phyloP scores from a whole-genome alignment of 2,888 invertebrate genomes.

The Andrena camellia region DNA sequence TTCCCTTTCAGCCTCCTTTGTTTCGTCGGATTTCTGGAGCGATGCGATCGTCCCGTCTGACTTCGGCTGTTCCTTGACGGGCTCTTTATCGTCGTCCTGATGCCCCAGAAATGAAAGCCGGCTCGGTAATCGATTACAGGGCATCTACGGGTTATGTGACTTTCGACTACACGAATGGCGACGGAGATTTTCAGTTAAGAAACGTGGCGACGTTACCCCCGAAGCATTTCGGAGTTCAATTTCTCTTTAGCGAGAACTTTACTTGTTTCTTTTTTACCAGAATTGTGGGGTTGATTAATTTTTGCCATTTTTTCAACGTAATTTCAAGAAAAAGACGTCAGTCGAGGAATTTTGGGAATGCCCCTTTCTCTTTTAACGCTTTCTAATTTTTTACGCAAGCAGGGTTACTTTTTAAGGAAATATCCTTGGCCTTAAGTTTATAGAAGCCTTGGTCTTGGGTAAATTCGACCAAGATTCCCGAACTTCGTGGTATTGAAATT shows the following conservation, averaged over 20 bases:
- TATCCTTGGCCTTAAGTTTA: too few relatives aligned
- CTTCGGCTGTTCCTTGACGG: conserved; percentile 44
- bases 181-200: conserved; percentile 29
- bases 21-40: conserved; percentile 66
- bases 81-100: conserved; percentile 65
- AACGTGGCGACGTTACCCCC: neutral
- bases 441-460: too few relatives aligned
- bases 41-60: conserved; percentile 14
- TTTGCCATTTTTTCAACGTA: too few relatives aligned
- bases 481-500: neutral
- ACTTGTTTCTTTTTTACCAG: neutral
- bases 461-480: too few relatives aligned
- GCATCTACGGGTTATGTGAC: conserved; percentile 22
- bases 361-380: too few relatives aligned
- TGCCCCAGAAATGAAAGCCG: conserved; percentile 63
- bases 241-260: neutral
- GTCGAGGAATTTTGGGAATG: too few relatives aligned
- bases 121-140: conserved; percentile 35
- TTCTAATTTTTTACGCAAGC: too few relatives aligned
- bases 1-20: conserved; percentile 78
- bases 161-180: conserved; percentile 49
- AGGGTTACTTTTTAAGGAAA: too few relatives aligned
- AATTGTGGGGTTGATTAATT: neutral
- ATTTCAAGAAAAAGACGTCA: too few relatives aligned
- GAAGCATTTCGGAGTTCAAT: neutral